These are phyloP conservation scores for Alouatta palliata DNA, from an alignment of 2,113 vertebrate species.

Conservation along the genomic window DNA sequence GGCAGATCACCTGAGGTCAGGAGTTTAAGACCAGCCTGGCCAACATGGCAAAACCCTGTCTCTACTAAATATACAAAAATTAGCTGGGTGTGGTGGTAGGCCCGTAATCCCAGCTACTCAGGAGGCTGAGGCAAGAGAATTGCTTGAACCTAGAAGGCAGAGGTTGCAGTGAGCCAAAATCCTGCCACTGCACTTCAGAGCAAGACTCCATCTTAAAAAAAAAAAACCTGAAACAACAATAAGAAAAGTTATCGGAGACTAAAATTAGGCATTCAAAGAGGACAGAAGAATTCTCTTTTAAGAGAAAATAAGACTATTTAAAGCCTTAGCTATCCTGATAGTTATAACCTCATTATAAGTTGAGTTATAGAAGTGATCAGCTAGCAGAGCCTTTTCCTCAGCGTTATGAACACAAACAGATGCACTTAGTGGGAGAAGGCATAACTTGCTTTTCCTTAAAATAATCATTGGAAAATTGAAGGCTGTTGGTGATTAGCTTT, in stretches of 20 bases:
- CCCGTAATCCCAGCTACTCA: too few species aligned
- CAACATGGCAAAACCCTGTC: too few species aligned
- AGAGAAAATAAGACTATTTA: conserved; percentile 8
- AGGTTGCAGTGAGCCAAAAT: too few species aligned
- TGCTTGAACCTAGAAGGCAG: too few species aligned
- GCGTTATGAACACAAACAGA: not conserved
- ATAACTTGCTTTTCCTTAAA: conserved; percentile 38
- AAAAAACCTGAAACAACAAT: not conserved
- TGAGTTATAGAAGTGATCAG: not conserved
- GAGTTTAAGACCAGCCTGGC: too few species aligned
- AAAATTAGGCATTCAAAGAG: not conserved
- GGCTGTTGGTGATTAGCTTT: not conserved
- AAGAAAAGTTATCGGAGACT: not conserved
- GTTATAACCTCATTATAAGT: not conserved
- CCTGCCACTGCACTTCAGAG: too few species aligned
- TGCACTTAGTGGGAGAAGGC: not conserved
- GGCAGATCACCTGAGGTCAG: too few species aligned
- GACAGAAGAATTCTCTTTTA: not conserved
- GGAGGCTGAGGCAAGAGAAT: too few species aligned
- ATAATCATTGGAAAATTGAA: conserved; percentile 33
- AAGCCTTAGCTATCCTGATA: not conserved
- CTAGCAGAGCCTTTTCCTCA: not conserved
- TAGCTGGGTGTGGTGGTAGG: too few species aligned
- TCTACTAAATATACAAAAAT: too few species aligned
- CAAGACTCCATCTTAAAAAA: not conserved